Conservation (phyloP, 2,113 vertebrate genomes). For the Alexandromys fortis region DNA sequence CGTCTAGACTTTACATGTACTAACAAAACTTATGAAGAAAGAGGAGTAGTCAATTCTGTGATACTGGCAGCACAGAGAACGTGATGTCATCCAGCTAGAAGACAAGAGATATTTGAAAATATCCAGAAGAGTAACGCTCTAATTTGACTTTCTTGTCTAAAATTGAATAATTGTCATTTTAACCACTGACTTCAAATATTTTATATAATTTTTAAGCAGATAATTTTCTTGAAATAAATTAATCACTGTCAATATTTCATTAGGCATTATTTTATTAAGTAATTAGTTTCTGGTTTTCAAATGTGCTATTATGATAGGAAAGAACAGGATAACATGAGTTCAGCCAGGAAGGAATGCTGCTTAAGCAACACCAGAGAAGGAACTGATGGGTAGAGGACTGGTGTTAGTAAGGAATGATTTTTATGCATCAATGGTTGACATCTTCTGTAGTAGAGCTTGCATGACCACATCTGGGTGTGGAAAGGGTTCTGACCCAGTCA, state of each 20-base stretch:
- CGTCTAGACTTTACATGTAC: neutral
- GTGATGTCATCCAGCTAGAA: neutral
- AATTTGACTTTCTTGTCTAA: neutral
- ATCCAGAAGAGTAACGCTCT: neutral
- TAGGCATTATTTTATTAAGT: neutral
- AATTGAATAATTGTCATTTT: neutral
- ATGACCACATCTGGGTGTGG: accelerated
- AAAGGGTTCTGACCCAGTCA: accelerated
- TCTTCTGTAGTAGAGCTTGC: neutral
- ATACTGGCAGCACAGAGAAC: neutral
- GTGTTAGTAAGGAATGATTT: neutral
- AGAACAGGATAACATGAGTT: neutral
- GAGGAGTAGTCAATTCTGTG: neutral
- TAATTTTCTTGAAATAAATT: neutral
- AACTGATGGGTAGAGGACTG: neutral
- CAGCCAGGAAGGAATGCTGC: neutral
- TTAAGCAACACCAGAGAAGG: neutral
- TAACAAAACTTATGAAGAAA: neutral
- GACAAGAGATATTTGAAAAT: neutral
- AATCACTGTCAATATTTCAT: neutral
- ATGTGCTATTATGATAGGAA: neutral
- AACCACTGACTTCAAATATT: neutral
- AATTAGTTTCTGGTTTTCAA: neutral
- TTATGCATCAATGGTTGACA: neutral
- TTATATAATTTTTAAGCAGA: neutral